Evolutionary conservation across 2,888 invertebrate genomes (phyloP).

Genomic region (Rhabditoides inermis): DNA sequence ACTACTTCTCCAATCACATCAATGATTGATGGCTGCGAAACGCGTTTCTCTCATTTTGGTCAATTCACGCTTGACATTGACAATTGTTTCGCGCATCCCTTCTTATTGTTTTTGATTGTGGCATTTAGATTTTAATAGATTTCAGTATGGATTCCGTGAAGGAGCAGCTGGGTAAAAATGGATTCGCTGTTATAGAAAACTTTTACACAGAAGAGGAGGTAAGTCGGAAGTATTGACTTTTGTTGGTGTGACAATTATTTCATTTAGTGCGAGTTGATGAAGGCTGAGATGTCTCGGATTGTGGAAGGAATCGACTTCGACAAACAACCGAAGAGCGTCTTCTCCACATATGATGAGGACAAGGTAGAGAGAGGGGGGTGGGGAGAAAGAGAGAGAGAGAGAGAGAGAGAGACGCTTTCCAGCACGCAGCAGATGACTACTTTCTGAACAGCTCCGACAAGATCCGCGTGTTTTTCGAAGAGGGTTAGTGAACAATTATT

Average conservation of each 20-base stretch:
- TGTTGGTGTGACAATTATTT: not conserved
- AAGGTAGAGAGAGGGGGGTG: too few species aligned
- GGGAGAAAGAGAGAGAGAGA: not conserved
- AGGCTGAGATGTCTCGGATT: conserved; percentile 66
- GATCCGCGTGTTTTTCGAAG: too few species aligned
- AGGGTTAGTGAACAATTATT: too few species aligned
- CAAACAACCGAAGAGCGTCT: conserved; percentile 60
- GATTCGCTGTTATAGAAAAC: conserved; percentile 73
- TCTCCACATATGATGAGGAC: conserved; percentile 61
- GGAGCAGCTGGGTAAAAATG: conserved; percentile 69
- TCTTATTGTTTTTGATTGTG: too few species aligned
- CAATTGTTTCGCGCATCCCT: too few species aligned
- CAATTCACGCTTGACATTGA: too few species aligned
- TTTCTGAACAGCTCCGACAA: conserved; percentile 86
- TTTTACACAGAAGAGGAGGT: conserved; percentile 72
- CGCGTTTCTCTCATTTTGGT: too few species aligned
- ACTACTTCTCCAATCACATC: too few species aligned
- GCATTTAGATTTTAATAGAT: too few species aligned
- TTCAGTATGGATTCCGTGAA: too few species aligned
- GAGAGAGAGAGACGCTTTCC: conserved; percentile 3
- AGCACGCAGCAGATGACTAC: conserved; percentile 63
- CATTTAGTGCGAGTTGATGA: conserved; percentile 54
- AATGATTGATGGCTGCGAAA: too few species aligned
- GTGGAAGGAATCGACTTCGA: conserved; percentile 64
- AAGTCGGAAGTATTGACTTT: conserved; percentile 52